Evolutionary conservation across 1,140 invertebrate genomes (phyloP).

Genomic region (Polyergus mexicanus): DNA sequence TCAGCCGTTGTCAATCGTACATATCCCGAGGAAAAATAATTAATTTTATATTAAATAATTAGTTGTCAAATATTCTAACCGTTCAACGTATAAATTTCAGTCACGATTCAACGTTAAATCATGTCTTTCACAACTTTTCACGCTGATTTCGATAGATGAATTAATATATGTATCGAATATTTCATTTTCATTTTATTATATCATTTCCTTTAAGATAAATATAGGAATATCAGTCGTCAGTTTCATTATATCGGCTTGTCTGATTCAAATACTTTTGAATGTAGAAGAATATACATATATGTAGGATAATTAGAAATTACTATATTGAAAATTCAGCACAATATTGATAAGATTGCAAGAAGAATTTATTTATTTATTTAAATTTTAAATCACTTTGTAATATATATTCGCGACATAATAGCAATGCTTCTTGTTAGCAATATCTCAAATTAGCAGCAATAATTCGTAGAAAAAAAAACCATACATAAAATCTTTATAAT

Average conservation of each 20-base stretch:
- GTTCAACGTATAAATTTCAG: slow-evolving; percentile 17
- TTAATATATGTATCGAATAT: background rate
- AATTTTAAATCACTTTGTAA: slow-evolving; percentile 13
- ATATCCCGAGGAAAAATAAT: slow-evolving; percentile 2
- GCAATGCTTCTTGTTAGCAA: background rate
- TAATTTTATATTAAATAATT: background rate
- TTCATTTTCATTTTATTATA: background rate
- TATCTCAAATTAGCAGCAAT: background rate
- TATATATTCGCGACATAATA: background rate
- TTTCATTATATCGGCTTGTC: too few species aligned
- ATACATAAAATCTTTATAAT: background rate
- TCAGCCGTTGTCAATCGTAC: slow-evolving; percentile 30
- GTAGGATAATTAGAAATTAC: too few species aligned
- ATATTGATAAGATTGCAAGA: background rate
- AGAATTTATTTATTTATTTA: background rate
- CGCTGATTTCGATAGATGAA: background rate
- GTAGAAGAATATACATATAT: too few species aligned
- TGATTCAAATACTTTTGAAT: too few species aligned
- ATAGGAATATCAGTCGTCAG: too few species aligned
- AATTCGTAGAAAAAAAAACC: background rate
- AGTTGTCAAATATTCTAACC: slow-evolving; percentile 8
- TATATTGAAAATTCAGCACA: too few species aligned
- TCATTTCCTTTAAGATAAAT: too few species aligned
- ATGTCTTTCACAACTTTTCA: background rate
- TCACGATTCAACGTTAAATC: slow-evolving; percentile 7